These are phyloP conservation scores for Holothuria glaberrima DNA, from an alignment of 35 echinoderm and acorn worm species.

Conservation along the genomic window DNA sequence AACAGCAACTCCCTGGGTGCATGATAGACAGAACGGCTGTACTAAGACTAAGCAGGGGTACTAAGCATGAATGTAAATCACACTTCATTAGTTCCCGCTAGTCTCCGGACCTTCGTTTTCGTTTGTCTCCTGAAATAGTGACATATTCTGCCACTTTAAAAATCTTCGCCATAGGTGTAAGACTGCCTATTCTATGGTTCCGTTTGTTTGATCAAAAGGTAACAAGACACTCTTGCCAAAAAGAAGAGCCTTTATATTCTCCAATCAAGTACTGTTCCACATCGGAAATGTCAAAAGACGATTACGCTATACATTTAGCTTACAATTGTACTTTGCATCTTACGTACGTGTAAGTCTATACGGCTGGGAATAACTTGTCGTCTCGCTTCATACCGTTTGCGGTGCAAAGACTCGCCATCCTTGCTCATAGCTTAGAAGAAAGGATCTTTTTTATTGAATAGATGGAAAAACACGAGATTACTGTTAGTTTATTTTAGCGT, in stretches of 20 bases:
- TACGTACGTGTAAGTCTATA: conserved; percentile 24
- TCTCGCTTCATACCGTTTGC: conserved; percentile 8
- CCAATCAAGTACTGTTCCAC: conserved; percentile 43
- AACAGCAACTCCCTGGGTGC: too few species aligned
- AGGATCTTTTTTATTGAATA: too few species aligned
- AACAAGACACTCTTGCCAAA: conserved; percentile 12
- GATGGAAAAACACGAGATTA: conserved; percentile 32
- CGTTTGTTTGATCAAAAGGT: conserved; percentile 48
- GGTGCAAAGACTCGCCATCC: conserved; percentile 4
- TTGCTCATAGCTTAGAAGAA: too few species aligned
- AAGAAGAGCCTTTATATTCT: conserved; percentile 29
- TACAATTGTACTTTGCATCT: conserved; percentile 12
- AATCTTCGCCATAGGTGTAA: too few species aligned
- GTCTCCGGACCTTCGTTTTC: too few species aligned
- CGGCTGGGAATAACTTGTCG: conserved; percentile 23
- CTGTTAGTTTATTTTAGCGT: conserved; percentile 53
- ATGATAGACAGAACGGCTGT: too few species aligned
- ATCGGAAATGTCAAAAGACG: conserved; percentile 22
- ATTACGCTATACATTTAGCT: conserved; percentile 16
- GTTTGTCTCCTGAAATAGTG: too few species aligned
- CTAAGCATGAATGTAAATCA: too few species aligned
- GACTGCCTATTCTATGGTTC: neutral
- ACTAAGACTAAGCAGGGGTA: too few species aligned
- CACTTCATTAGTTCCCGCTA: too few species aligned
- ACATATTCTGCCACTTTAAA: too few species aligned